phyloP scores from a whole-genome alignment of 2,888 invertebrate species.

The Andrena bucephala region DNA sequence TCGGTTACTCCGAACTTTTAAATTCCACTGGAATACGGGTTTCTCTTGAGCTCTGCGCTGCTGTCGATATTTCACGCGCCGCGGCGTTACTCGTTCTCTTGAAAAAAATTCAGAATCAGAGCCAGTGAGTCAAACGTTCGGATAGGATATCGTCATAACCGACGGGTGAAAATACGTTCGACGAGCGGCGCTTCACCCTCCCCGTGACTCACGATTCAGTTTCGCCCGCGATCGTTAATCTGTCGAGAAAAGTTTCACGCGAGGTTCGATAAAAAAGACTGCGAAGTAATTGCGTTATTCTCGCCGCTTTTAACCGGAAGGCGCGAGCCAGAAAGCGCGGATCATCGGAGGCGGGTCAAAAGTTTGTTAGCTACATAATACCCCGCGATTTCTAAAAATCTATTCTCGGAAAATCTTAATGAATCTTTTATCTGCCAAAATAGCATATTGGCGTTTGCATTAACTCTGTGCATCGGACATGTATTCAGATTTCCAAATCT shows the following conservation, averaged over 20 bases:
- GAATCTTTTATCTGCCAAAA: no score
- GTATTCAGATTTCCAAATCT: no score
- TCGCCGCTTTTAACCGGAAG: not conserved
- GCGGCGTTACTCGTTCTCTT: not conserved
- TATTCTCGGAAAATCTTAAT: no score
- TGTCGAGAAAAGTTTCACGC: constrained; percentile 19
- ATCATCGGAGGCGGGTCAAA: no score
- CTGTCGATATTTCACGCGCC: not conserved
- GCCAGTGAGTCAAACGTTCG: constrained; percentile 41
- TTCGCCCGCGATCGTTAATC: constrained; percentile 19
- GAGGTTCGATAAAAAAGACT: constrained; percentile 14
- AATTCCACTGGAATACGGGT: not conserved
- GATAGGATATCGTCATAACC: constrained; percentile 39
- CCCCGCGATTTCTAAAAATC: no score
- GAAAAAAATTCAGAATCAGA: constrained; percentile 8
- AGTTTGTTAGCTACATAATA: no score
- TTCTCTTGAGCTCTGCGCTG: not conserved
- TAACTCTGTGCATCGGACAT: no score
- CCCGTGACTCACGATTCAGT: constrained; percentile 45
- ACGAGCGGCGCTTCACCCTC: constrained; percentile 35
- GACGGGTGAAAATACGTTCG: constrained; percentile 37
- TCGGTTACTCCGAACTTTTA: not conserved
- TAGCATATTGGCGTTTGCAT: no score
- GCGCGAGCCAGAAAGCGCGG: not conserved
- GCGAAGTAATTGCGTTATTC: constrained; percentile 26